Evolutionary conservation across 2,888 invertebrate species (phyloP), one percentile per base, ranked within the genome.

Genomic region (Eumacrocentrus americanus): DNA sequence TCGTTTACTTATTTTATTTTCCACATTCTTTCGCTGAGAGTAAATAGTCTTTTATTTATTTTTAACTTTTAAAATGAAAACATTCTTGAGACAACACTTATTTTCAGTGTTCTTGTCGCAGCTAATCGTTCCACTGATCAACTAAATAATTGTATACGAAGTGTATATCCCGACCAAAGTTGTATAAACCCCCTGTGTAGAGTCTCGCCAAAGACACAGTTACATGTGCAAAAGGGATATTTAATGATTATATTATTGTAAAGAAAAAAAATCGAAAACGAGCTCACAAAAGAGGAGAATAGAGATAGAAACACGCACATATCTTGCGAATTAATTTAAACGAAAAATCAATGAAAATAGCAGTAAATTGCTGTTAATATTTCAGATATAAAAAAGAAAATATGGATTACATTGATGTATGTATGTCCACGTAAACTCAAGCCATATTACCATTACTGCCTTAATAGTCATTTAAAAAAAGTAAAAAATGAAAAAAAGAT

Each of bases 381-480:
- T 20, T 29, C 11, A n/a, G 47, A 55, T 44, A 42, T 14, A 2
- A 34, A 37, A 9, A 40, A 11, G 23, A 48, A 52, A 16, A 42
- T 16, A 44, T 35, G 22, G 25, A 47, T 37, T 37, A 34, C 11
- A 23, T 37, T 37, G 22, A 11, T 46, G 11, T 25, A 22, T 40
- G 18, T 35, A 34, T 53, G 7, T 25, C 4, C 29, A 47, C 18
- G 25, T 44, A 67, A 67, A 73, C 73, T 70, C 68, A 73, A 75
- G 74, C 75, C 74, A 77, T 73, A 77, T 76, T 78, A 71, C 78
- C 78, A 73, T 53, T 77, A 78, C 76, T 78, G 78, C 78, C 78
- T 78, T 78, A 78, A 75, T 76, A 78, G 76, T 74, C 65, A 72
- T 74, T 73, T 73, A 75, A 75, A 68, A 52, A 53, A 20, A 12